Percentiles rank a stretch among this genome's conserved stretches.
These are phyloP conservation scores for Perccottus glenii DNA, from an alignment of 2,113 vertebrate species.

Conservation along the genomic window DNA sequence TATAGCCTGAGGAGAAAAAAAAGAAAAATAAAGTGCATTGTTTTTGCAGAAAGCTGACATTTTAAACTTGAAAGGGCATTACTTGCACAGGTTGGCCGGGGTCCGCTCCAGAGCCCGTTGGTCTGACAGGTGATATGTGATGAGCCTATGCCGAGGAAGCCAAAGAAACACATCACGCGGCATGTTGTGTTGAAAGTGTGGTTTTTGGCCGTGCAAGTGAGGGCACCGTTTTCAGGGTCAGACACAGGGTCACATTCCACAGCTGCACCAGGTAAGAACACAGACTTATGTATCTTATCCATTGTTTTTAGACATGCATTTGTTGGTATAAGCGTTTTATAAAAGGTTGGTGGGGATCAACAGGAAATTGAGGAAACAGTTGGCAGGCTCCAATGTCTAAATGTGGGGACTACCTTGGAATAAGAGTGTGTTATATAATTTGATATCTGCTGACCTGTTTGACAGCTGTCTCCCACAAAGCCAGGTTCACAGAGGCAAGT, in stretches of 20 bases:
- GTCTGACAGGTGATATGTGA: slow-evolving; percentile 34
- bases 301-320: background rate
- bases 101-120: slow-evolving; percentile 56
- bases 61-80: background rate
- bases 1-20: slow-evolving; percentile 53
- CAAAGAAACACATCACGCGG: slow-evolving; percentile 49
- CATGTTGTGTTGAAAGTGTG: slow-evolving; percentile 58
- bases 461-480: slow-evolving; percentile 57
- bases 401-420: background rate
- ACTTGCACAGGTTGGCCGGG: slow-evolving; percentile 65
- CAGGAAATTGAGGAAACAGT: slow-evolving; percentile 60
- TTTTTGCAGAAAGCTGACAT: background rate
- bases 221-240: slow-evolving; percentile 35
- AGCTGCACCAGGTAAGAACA: slow-evolving; percentile 30
- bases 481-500: slow-evolving; percentile 63
- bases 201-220: slow-evolving; percentile 42
- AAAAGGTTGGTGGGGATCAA: background rate
- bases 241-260: slow-evolving; percentile 43
- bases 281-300: background rate
- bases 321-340: slow-evolving; percentile 19
- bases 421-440: background rate
- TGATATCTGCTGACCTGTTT: slow-evolving; percentile 51
- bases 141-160: slow-evolving; percentile 45
- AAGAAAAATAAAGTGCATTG: background rate
- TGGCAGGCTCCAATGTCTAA: background rate